Percentiles rank a stretch among this genome's conserved stretches.
phyloP scores from a whole-genome alignment of 1,140 invertebrate species.

The Rhyzopertha dominica region DNA sequence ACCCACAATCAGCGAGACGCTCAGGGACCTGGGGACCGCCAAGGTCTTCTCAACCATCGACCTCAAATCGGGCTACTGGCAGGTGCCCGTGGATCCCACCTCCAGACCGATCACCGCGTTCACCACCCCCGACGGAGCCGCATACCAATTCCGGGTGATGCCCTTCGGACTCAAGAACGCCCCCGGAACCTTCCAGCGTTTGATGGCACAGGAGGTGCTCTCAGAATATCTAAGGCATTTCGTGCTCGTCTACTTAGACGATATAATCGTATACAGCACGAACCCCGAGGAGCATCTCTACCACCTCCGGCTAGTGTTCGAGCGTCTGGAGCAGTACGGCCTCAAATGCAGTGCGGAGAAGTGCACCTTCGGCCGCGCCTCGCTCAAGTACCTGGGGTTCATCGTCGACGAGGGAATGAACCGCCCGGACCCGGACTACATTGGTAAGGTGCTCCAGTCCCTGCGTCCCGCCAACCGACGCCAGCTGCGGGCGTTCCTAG shows the following conservation, averaged over 20 bases:
- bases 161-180: too few species aligned
- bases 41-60: too few species aligned
- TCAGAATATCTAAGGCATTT: conserved; percentile 15
- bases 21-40: too few species aligned
- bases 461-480: conserved; percentile 2
- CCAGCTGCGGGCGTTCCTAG: conserved; percentile 26
- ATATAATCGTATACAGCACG: conserved; percentile 1
- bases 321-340: conserved; percentile 12
- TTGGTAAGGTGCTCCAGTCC: background rate
- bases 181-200: too few species aligned
- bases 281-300: conserved; percentile 13
- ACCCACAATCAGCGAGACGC: too few species aligned
- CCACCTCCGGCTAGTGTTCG: conserved; percentile 13
- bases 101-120: too few species aligned
- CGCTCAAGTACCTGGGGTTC: conserved; percentile 12
- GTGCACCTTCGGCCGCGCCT: conserved; percentile 4
- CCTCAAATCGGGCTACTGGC: too few species aligned
- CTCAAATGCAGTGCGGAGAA: conserved; percentile 5
- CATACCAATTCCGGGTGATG: too few species aligned
- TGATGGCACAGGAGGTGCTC: too few species aligned
- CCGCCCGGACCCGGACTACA: background rate
- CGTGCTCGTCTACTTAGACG: conserved; percentile 20
- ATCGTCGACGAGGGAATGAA: background rate
- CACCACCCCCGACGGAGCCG: too few species aligned
- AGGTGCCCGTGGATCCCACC: too few species aligned